Evolutionary conservation across 1,140 invertebrate genomes (phyloP).

Genomic region (Heliconius congener): DNA sequence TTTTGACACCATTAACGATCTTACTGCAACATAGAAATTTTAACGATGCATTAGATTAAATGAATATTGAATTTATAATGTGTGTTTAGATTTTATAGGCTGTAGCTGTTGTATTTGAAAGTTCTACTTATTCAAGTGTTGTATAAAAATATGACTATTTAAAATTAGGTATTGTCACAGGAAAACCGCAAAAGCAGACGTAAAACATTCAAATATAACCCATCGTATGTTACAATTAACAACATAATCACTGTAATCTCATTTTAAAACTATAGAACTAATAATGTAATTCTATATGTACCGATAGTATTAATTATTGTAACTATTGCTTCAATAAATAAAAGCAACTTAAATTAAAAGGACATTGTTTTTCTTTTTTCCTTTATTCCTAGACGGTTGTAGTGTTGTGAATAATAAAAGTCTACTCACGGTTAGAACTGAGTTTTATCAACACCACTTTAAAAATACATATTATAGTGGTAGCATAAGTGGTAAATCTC

Average conservation of each 20-base stretch:
- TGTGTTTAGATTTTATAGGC: slow-evolving; percentile 24
- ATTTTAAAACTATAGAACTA: slow-evolving; percentile 40
- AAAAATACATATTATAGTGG: too few species aligned
- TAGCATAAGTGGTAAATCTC: too few species aligned
- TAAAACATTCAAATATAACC: slow-evolving; percentile 35
- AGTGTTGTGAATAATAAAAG: too few species aligned
- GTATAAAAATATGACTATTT: slow-evolving; percentile 10
- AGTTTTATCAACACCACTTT: too few species aligned
- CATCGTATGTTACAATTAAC: slow-evolving; percentile 39
- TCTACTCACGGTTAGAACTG: too few species aligned
- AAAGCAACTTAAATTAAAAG: slow-evolving; percentile 63
- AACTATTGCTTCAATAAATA: slow-evolving; percentile 75
- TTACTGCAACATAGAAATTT: not conserved
- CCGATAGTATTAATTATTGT: slow-evolving; percentile 58
- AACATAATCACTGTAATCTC: slow-evolving; percentile 59
- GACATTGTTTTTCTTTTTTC: not conserved
- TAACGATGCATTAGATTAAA: slow-evolving; percentile 23
- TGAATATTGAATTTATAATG: slow-evolving; percentile 20
- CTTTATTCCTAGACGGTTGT: too few species aligned
- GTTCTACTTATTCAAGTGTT: slow-evolving; percentile 19
- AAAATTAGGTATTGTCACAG: not conserved
- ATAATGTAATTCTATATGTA: slow-evolving; percentile 55
- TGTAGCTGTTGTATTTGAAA: slow-evolving; percentile 34
- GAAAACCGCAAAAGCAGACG: not conserved
- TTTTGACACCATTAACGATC: too few species aligned